phyloP scores from a whole-genome alignment of 2,113 vertebrate genomes.

The Anolis sagrei region DNA sequence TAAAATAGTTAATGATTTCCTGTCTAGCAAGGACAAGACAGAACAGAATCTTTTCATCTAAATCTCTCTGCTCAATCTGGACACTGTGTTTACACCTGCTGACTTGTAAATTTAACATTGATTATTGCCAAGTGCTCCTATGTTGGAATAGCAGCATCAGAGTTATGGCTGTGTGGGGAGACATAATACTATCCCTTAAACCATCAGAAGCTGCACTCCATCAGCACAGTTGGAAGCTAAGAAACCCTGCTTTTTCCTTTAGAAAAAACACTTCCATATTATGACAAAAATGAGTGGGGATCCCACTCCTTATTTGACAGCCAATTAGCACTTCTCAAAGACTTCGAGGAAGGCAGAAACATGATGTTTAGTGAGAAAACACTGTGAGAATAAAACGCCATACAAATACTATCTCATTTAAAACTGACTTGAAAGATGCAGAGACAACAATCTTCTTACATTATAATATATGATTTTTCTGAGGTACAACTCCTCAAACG shows the following conservation, averaged over 20 bases:
- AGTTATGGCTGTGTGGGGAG: background rate
- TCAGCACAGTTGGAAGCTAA: too few species aligned
- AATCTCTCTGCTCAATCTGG: constrained; percentile 63
- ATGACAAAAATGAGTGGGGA: too few species aligned
- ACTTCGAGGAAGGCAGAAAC: background rate
- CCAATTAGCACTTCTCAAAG: too few species aligned
- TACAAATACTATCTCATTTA: constrained; percentile 22
- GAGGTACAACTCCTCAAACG: background rate
- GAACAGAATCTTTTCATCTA: constrained; percentile 49
- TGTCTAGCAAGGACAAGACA: constrained; percentile 40
- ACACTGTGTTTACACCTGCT: constrained; percentile 40
- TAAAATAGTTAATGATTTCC: background rate
- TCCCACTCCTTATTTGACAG: too few species aligned
- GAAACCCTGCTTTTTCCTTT: too few species aligned
- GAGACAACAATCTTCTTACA: background rate
- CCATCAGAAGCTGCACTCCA: too few species aligned
- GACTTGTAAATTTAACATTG: constrained; percentile 38
- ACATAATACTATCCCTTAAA: too few species aligned
- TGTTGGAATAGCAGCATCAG: constrained; percentile 13
- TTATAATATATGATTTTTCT: background rate
- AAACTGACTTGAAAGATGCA: background rate
- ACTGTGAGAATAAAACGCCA: background rate
- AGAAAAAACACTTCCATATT: too few species aligned
- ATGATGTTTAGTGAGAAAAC: background rate
- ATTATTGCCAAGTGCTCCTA: constrained; percentile 42